Conservation (phyloP, 1,140 invertebrate genomes). For the Pseudomyrmex gracilis region DNA sequence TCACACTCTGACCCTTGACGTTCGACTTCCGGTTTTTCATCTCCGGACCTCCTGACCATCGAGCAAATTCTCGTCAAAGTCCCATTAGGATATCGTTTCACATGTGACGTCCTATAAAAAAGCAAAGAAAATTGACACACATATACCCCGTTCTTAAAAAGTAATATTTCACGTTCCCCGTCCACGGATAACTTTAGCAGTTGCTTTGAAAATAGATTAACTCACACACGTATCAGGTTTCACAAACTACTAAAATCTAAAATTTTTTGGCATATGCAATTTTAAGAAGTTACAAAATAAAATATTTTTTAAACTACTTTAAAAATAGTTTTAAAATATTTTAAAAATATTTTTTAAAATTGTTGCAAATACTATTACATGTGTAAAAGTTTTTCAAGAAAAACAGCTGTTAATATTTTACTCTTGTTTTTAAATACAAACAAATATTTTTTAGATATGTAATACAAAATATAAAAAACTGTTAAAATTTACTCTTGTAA, state of each 20-base stretch:
- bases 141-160: neutral
- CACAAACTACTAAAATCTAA: neutral
- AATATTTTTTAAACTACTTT: neutral
- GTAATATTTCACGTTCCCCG: slow-evolving; percentile 27
- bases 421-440: too few species aligned
- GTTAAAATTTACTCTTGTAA: neutral
- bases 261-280: neutral
- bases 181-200: neutral
- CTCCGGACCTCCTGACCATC: slow-evolving; percentile 77
- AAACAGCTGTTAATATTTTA: neutral
- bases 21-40: slow-evolving; percentile 78
- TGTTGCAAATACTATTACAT: neutral
- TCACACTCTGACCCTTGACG: slow-evolving; percentile 73
- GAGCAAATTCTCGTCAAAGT: slow-evolving; percentile 76
- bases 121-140: slow-evolving; percentile 48
- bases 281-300: neutral
- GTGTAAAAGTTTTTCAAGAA: neutral
- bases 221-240: neutral
- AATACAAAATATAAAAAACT: neutral
- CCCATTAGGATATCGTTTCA: slow-evolving; percentile 74
- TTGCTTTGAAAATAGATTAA: slow-evolving; percentile 5
- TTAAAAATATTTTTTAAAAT: neutral
- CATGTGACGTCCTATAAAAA: slow-evolving; percentile 36
- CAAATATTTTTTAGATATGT: too few species aligned
- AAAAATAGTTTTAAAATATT: too few species aligned